These are phyloP conservation scores for Phyllopteryx taeniolatus DNA, from an alignment of 2,113 vertebrate genomes.

Conservation along the genomic window DNA sequence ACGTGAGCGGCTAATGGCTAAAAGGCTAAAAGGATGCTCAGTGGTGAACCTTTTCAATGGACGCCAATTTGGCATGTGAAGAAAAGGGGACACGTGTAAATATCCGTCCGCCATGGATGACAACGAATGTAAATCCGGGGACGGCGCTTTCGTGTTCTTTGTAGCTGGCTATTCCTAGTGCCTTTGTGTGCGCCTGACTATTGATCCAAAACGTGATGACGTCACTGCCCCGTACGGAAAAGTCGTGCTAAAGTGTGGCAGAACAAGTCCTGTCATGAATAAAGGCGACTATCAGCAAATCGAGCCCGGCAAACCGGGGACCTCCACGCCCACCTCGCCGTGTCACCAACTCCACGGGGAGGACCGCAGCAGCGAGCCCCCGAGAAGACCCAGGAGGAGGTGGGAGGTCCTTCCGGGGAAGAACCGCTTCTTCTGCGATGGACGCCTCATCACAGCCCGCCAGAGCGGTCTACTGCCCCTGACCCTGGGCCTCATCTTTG, in stretches of 20 bases:
- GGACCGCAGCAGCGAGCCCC: conserved; percentile 6
- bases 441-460: conserved; percentile 83
- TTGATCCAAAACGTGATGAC: neutral
- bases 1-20: neutral
- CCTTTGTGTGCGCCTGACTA: neutral
- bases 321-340: conserved; percentile 42
- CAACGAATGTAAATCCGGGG: neutral
- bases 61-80: conserved; percentile 5
- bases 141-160: conserved; percentile 17
- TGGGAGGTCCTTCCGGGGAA: conserved; percentile 90
- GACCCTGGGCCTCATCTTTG: conserved; percentile 86
- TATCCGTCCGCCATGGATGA: neutral
- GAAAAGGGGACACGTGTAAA: neutral
- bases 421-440: conserved; percentile 90
- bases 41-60: neutral
- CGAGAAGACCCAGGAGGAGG: conserved; percentile 71
- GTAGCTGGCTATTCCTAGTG: neutral
- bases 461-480: conserved; percentile 86
- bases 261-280: conserved; percentile 60
- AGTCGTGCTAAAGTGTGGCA: conserved; percentile 24
- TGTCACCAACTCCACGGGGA: conserved; percentile 29
- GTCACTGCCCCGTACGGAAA: conserved; percentile 31
- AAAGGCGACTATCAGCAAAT: conserved; percentile 86
- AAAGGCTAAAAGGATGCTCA: neutral
- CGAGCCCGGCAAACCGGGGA: conserved; percentile 69